Conservation (phyloP, 64 coral and sea anemone genomes). For the Cladopsammia gracilis region DNA sequence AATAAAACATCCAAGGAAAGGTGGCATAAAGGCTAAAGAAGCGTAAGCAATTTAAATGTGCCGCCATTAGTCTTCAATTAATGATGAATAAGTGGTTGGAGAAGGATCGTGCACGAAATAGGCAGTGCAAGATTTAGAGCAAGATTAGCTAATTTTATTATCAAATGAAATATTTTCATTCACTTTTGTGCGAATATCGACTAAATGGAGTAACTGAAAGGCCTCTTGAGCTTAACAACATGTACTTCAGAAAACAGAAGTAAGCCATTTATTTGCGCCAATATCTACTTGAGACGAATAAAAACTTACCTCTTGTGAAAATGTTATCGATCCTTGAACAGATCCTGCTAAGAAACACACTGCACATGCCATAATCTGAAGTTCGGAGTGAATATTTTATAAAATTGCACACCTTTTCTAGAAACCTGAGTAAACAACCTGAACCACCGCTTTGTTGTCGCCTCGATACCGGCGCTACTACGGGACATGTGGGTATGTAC, state of each 20-base stretch:
- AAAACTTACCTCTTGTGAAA: constrained; percentile 62
- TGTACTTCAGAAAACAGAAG: background rate
- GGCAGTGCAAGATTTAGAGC: too few relatives aligned
- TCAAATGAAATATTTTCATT: background rate
- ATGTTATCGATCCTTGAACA: constrained; percentile 58
- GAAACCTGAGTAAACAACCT: background rate
- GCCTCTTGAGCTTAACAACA: background rate
- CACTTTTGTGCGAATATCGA: background rate
- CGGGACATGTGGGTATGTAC: background rate
- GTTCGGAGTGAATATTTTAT: background rate
- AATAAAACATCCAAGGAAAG: too few relatives aligned
- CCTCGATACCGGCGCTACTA: background rate
- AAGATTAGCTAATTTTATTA: too few relatives aligned
- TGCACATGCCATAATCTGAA: constrained; percentile 42
- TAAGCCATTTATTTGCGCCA: too few relatives aligned
- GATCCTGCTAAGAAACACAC: constrained; percentile 46
- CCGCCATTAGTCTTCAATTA: too few relatives aligned
- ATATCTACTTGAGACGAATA: too few relatives aligned
- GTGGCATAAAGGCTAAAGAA: too few relatives aligned
- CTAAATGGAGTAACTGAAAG: background rate
- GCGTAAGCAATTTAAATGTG: too few relatives aligned
- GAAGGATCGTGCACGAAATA: too few relatives aligned
- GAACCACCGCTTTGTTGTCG: background rate
- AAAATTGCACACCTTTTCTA: background rate
- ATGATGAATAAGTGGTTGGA: too few relatives aligned